These are phyloP conservation scores for Dicyrtoma fusca DNA, from an alignment of 2,888 invertebrate genomes.

Conservation along the genomic window DNA sequence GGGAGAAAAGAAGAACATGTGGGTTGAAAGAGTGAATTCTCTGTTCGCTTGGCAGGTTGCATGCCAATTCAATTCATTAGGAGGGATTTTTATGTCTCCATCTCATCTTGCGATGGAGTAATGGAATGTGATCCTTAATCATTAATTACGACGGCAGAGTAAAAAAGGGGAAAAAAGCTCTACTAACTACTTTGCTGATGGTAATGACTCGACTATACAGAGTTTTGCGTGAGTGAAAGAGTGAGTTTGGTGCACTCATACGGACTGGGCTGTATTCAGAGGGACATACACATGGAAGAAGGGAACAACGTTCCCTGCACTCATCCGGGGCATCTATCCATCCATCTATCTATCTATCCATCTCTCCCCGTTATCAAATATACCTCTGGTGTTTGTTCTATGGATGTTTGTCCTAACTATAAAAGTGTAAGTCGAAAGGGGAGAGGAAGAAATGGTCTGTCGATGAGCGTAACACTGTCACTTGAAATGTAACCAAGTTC, in stretches of 20 bases:
- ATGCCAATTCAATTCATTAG: constrained; percentile 45
- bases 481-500: too few relatives aligned
- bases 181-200: constrained; percentile 34
- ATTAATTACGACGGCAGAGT: constrained; percentile 42
- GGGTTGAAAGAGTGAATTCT: constrained; percentile 23
- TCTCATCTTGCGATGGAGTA: constrained; percentile 33
- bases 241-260: too few relatives aligned
- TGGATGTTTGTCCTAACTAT: too few relatives aligned
- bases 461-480: too few relatives aligned
- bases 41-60: constrained; percentile 14
- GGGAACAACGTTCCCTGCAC: too few relatives aligned
- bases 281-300: too few relatives aligned
- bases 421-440: too few relatives aligned
- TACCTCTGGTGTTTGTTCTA: constrained; percentile 4
- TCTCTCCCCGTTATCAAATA: too few relatives aligned
- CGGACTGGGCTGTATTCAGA: too few relatives aligned
- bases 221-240: neutral
- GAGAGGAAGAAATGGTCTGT: too few relatives aligned
- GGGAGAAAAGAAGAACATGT: constrained; percentile 8
- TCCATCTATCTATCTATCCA: too few relatives aligned
- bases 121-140: constrained; percentile 45
- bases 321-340: too few relatives aligned
- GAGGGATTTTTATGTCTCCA: constrained; percentile 41
- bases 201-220: constrained; percentile 20
- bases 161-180: constrained; percentile 37